phyloP scores from a whole-genome alignment of 2,797 vertebrate species.

The Streptopelia turtur region DNA sequence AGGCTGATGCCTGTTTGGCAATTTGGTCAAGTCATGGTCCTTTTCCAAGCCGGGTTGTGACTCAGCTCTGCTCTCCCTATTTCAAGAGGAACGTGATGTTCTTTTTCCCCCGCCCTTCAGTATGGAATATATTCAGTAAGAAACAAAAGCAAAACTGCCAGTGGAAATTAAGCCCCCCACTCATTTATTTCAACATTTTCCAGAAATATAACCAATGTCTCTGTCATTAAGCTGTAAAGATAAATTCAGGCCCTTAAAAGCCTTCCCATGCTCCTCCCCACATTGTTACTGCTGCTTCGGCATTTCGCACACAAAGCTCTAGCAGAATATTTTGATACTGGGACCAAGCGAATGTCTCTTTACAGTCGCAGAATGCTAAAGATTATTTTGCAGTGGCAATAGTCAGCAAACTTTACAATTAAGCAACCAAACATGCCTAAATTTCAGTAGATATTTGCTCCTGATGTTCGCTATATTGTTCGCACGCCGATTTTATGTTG shows the following conservation, averaged over 20 bases:
- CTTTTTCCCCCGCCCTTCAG: not conserved
- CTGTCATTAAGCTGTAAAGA: not conserved
- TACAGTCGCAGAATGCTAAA: not conserved
- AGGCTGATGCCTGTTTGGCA: not conserved
- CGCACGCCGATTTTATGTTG: not conserved
- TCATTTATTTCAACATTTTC: not conserved
- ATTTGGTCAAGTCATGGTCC: fast-evolving
- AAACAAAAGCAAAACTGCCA: not conserved
- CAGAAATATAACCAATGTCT: not conserved
- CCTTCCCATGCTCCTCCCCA: not conserved
- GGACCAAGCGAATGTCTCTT: not conserved
- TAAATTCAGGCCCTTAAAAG: not conserved
- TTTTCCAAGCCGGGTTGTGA: not conserved
- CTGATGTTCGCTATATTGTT: not conserved
- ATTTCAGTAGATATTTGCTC: not conserved
- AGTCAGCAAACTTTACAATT: not conserved
- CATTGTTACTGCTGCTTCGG: not conserved
- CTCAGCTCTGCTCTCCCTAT: not conserved
- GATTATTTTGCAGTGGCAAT: not conserved
- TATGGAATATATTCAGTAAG: not conserved
- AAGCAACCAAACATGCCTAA: not conserved
- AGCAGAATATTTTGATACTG: not conserved
- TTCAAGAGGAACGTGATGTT: not conserved
- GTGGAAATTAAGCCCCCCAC: not conserved
- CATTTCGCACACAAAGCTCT: not conserved